Base-by-base conservation (phyloP, 1,140 invertebrate genomes). In the Drosophila nasuta region DNA sequence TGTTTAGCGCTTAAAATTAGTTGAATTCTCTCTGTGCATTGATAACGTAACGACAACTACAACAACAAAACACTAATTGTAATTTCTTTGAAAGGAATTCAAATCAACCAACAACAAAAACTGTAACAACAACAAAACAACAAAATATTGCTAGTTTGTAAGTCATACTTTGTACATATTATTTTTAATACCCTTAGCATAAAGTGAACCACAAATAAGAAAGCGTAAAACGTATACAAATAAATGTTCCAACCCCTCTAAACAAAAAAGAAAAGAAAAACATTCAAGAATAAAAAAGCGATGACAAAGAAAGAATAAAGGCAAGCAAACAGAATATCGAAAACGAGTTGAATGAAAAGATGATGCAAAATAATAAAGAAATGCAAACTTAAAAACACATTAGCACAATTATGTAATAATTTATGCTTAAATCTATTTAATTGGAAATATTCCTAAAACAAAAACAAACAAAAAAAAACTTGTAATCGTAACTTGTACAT, bases 341-440 rank as follows among this genome's bases (percentile, higher is more conserved):
- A 48, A 52, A n/a, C 30, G 49, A 52, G 49, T 10, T 41, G 45
- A 75, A 75, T 17, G 25, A 54, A 45, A 38, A 8, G 8, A 38
- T 38, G 35, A 38, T 38, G 8, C 6, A 38, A 10, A 38, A 38
- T 10, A 13, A 52, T 13, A 49, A 73, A 11, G 49, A 0, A 65
- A 25, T 25, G 20, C 20, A 63, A 71, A 49, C 13, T 59, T 33
- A 69, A 69, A 68, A 75, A 75, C 59, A 75, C 87, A 82, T 87
- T 86, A 86, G 82, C 82, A 82, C 82, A 86, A 86, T 87, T 86
- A 86, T 87, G 57, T 87, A 87, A 86, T 86, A 87, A 87, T 88
- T 82, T 87, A 87, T 79, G 83, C 82, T 74, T 87, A 79, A 82
- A 58, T n/a, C 60, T 79, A 82, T 82, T 82, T 87, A 79, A 86